Evolutionary conservation across 1,140 invertebrate species (phyloP), one percentile per base, ranked within the genome.

Genomic region (Saxidomus purpurata): DNA sequence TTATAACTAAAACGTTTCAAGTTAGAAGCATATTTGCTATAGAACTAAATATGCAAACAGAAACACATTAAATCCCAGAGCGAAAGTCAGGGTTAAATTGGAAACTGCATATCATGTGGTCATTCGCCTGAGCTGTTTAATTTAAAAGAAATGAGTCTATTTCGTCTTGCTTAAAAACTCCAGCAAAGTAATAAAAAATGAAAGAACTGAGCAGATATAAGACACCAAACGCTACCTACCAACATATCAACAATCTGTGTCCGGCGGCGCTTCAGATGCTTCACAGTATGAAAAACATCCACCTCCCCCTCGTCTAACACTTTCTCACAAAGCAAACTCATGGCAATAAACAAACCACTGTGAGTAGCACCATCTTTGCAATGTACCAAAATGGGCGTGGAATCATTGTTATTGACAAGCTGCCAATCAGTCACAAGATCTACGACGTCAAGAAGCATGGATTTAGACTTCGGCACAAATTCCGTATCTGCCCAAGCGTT

Each of bases 291-390:
- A 89, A 93, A 95, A n/a, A 96, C 91, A 88, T 96, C 95, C 19
- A 95, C 94, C 52, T 94, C 90, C 9, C 91, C 87, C 17, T 96
- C 94, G 52, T 91, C 67, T 13, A 87, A 52, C 90, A 95, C 92
- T 82, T 94, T 92, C 81, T 95, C 93, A 88, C 93, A 93, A 6
- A 95, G 71, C 34, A 93, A 49, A n/a, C 89, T 91, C 31, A 94
- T 76, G 0, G 93, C 92, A 55, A 91, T 90, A 77, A 93, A 95
- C 40, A 95, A 82, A 6, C 95, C 95, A 49, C 94, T 94, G 85
- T 95, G 93, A 3, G 93, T 94, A 31, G 95, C 94, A 13, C 95
- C 95, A 89, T 96, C 95, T 69, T 94, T 93, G 87, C 95, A 95
- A 74, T 95, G 94, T 0, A 95, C 93, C 9, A 95, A 49, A 9